These are phyloP conservation scores for Macropodus opercularis DNA, from an alignment of 2,797 vertebrate genomes.

Conservation along the genomic window DNA sequence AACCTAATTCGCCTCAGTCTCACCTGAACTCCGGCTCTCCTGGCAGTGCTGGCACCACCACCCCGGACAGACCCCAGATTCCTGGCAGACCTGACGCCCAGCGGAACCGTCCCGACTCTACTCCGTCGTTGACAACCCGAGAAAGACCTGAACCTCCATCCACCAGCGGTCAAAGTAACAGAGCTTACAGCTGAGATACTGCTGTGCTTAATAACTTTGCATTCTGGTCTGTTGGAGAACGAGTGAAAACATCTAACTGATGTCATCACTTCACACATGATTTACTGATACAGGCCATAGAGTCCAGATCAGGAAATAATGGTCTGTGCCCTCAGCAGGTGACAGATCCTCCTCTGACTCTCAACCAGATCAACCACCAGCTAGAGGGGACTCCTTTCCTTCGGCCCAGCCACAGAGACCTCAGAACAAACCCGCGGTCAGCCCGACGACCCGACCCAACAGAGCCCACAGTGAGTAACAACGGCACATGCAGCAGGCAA, in stretches of 20 bases:
- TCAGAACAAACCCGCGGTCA: not conserved
- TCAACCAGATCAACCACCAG: slow-evolving; percentile 10
- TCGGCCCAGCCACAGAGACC: slow-evolving; percentile 29
- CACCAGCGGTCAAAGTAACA: slow-evolving; percentile 34
- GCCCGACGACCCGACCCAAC: slow-evolving; percentile 19
- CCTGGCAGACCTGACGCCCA: slow-evolving; percentile 7
- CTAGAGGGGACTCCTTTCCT: slow-evolving; percentile 19
- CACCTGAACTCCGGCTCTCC: slow-evolving; percentile 1
- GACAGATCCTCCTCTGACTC: slow-evolving; percentile 8
- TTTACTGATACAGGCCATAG: too few relatives aligned
- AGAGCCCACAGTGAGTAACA: slow-evolving; percentile 68
- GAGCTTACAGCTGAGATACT: not conserved
- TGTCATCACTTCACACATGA: too few relatives aligned
- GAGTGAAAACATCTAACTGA: too few relatives aligned
- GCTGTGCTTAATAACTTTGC: not conserved
- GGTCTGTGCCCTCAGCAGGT: slow-evolving; percentile 1
- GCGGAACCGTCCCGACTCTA: slow-evolving; percentile 7
- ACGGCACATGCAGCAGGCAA: not conserved
- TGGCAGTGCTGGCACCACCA: not conserved
- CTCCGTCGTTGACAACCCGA: not conserved
- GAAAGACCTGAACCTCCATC: slow-evolving; percentile 24
- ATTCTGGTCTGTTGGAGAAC: too few relatives aligned
- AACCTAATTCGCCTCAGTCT: slow-evolving; percentile 11
- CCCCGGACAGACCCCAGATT: slow-evolving; percentile 33
- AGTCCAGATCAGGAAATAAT: not conserved